Evolutionary conservation across 2,113 vertebrate genomes (phyloP).

Genomic region (Rhegmatorhina hoffmannsi): DNA sequence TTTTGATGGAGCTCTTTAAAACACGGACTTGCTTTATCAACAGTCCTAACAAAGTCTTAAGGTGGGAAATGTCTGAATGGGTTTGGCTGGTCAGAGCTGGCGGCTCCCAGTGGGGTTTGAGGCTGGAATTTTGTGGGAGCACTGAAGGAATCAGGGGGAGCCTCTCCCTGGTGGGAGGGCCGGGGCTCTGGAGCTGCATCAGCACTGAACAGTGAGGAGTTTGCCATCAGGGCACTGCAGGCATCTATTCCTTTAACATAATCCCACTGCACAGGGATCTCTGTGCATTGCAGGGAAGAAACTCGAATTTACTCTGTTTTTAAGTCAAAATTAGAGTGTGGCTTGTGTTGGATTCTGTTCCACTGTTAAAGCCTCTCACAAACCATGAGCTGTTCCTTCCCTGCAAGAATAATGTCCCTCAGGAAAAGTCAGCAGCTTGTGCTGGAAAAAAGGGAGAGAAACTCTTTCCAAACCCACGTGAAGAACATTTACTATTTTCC

Average conservation of each 20-base stretch:
- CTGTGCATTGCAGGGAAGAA: neutral
- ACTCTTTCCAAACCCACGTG: neutral
- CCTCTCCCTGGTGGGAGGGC: neutral
- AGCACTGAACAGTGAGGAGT: neutral
- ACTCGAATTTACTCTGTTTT: neutral
- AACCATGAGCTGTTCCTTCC: neutral
- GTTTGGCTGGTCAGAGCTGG: neutral
- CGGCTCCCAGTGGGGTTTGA: neutral
- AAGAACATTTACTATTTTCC: neutral
- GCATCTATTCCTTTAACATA: fast-evolving
- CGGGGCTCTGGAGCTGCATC: fast-evolving
- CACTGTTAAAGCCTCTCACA: neutral
- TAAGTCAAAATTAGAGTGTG: neutral
- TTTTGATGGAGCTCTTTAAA: neutral
- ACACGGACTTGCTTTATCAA: neutral
- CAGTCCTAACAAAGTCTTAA: neutral
- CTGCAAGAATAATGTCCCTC: neutral
- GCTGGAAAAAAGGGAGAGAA: neutral
- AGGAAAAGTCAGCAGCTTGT: neutral
- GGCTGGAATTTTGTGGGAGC: fast-evolving
- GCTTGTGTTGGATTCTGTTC: neutral
- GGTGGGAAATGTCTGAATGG: neutral
- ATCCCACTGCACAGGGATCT: neutral
- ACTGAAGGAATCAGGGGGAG: neutral
- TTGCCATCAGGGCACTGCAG: neutral